Evolutionary conservation across 1,140 invertebrate genomes (phyloP), one percentile per base, ranked within the genome.

Genomic region (Drosophila sproati): DNA sequence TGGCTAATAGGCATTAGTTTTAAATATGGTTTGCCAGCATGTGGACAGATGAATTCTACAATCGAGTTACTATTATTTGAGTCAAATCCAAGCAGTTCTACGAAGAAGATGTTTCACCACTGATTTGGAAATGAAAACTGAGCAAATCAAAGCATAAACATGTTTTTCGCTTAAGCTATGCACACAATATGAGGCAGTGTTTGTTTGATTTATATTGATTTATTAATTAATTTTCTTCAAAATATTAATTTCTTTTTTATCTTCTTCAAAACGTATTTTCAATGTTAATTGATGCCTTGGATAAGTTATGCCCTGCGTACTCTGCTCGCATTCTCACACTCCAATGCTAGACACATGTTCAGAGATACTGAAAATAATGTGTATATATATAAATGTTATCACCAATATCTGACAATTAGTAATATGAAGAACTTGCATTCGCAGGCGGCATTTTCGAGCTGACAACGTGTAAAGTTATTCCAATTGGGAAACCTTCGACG

Each of bases 391-490:
- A 20, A 54, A 7, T 7, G n/a, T 56, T n/a, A 28, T 2, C 5
- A 3, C 8, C 34, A 5, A 37, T 35, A 6, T 20, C 20, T 3
- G 2, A 52, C 0, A 35, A 2, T 37, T 3, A 3, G 3, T 12
- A 35, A 28, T 34, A 35, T 43, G 7, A 0, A 3, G 1, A 20
- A 78, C 82, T 66, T 68, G 82, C 80, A 59, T 31, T 55, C 12
- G 5, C 82, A 87, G 50, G 45, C 47, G 12, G 77, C 82, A 0
- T 41, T 32, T 5, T 52, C 7, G 35, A 87, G n/a, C 12, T 87
- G 50, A 32, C 82, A 87, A 0, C 79, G 83, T 5, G 76, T 29
- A 0, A 87, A 32, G 28, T 62, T 41, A 0, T 47, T 67, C 82
- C 82, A 87, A 5, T 28, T 48, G 0, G 4, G 5, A 28, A 5